phyloP scores from a whole-genome alignment of 1,140 invertebrate genomes.

The Nasonia vitripennis region DNA sequence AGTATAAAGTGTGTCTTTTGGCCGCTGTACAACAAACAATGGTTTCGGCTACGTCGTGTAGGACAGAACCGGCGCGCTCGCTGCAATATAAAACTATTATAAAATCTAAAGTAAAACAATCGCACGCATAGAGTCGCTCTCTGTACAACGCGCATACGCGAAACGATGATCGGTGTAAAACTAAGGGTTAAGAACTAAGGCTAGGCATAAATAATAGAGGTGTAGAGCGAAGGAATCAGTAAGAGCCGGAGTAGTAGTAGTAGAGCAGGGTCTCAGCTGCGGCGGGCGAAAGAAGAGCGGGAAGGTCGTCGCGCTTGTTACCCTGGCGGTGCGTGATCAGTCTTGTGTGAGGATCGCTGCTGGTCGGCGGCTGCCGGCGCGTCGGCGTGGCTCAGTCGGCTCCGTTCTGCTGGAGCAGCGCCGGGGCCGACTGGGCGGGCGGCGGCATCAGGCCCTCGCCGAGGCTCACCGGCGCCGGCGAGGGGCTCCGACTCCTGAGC shows the following conservation, averaged over 20 bases:
- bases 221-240: not conserved
- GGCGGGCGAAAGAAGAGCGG: conserved; percentile 16
- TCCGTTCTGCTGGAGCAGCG: conserved; percentile 71
- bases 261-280: conserved; percentile 45
- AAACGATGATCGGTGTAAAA: too few species aligned
- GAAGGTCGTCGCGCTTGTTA: conserved; percentile 58
- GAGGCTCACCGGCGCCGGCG: conserved; percentile 59
- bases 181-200: too few species aligned
- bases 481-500: conserved; percentile 60
- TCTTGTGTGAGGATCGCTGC: conserved; percentile 56
- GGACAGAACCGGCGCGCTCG: too few species aligned
- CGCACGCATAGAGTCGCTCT: too few species aligned
- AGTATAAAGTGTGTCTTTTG: not conserved
- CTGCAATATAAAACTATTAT: too few species aligned
- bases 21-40: not conserved
- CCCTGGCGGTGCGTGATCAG: conserved; percentile 60
- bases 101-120: too few species aligned
- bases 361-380: not conserved
- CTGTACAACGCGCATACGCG: too few species aligned
- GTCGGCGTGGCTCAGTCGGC: conserved; percentile 60
- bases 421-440: conserved; percentile 67
- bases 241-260: conserved; percentile 31
- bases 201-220: too few species aligned
- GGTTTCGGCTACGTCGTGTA: too few species aligned
- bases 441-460: conserved; percentile 65